Conservation (phyloP, 2,797 vertebrate genomes). For the Varecia variegata region DNA sequence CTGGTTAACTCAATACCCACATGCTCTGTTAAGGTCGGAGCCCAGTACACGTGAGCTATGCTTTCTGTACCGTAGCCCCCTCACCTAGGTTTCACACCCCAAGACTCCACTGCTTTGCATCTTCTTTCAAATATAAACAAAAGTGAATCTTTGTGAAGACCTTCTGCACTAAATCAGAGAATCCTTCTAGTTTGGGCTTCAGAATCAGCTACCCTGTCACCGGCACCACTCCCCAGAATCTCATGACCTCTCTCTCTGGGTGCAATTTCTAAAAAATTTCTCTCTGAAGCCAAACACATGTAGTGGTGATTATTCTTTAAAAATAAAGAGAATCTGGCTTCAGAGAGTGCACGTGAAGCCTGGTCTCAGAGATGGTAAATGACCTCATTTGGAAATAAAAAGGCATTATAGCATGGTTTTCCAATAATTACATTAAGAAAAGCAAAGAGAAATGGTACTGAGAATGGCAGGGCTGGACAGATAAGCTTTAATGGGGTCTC, state of each 20-base stretch:
- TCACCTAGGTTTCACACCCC: not conserved
- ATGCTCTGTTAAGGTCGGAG: not conserved
- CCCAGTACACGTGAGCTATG: no score
- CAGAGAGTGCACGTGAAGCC: not conserved
- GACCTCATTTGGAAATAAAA: slow-evolving; percentile 57
- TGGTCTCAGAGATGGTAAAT: slow-evolving; percentile 35
- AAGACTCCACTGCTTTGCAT: not conserved
- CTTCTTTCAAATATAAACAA: not conserved
- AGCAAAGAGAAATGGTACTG: not conserved
- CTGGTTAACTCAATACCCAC: not conserved
- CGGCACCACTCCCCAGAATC: slow-evolving; percentile 40
- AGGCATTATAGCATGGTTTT: not conserved
- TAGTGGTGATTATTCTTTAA: slow-evolving; percentile 58
- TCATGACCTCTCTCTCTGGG: slow-evolving; percentile 55
- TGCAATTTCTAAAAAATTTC: slow-evolving; percentile 78
- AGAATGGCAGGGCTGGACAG: not conserved
- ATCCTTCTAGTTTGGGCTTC: not conserved
- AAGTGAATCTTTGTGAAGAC: not conserved
- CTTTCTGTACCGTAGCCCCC: no score
- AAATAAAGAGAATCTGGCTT: slow-evolving; percentile 54
- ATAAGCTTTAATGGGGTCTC: not conserved
- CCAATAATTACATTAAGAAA: slow-evolving; percentile 48
- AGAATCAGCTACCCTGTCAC: not conserved
- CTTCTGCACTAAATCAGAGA: not conserved
- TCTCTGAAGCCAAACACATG: slow-evolving; percentile 65